Base-by-base conservation (phyloP, 2,113 vertebrate genomes). In the Myotis yumanensis region DNA sequence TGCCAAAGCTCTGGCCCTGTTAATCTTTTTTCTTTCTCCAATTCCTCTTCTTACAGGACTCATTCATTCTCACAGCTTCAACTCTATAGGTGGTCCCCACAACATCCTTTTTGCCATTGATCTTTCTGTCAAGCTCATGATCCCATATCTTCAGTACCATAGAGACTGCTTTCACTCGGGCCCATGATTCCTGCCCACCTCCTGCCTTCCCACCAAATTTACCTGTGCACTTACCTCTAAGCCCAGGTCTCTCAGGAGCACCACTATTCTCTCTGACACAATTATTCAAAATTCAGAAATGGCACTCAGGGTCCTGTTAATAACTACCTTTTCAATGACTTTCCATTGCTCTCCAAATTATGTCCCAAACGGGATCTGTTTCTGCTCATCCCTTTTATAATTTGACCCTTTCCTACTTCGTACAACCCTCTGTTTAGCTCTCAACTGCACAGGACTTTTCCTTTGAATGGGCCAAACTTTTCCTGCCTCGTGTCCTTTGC, bases 21-120 rank as follows among this genome's bases (percentile, higher is more conserved):
- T 88, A 17, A 5, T 40, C 64, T 64, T 77, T 32, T 40, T 68
- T 57, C n/a, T 82, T 30, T 46, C 37, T 46, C 32, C 35, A 40
- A 23, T 2, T 2, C 35, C 11, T 62, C 22, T 40, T 90, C 90
- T 86, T 57, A 15, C 18, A 16, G 90, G 85, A 71, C 66, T 37
- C 9, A 73, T 37, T 69, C 77, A 32, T 37, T n/a, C 43, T 28
- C 30, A 11, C 2, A 4, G 37, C 16, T 48, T 43, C 72, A 12
- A 7, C 62, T 4, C 0, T 0, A 22, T 1, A 52, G 52, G 15
- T 2, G 20, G 12, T 9, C 9, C 11, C 80, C 3, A 16, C 3
- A 51, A 51, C 48, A 32, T 4, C 43, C 25, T 91, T 82, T 68
- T 10, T 16, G 32, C 32, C 23, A 15, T 23, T 40, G 20, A 75